These are phyloP conservation scores for Malacoctenus gilli DNA, from an alignment of 2,797 vertebrate species.

Conservation along the genomic window DNA sequence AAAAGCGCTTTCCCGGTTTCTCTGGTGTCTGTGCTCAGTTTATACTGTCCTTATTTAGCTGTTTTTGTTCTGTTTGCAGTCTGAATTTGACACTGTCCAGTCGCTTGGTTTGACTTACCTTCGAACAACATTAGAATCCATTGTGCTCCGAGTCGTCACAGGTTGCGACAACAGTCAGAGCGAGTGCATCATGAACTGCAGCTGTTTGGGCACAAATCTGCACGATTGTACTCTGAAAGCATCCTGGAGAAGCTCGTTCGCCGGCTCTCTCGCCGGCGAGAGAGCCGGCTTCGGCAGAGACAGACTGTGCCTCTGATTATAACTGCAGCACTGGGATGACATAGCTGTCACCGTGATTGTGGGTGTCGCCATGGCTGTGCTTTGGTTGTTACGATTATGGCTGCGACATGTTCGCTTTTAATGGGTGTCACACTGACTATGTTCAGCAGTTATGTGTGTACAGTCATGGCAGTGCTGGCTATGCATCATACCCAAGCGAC, in stretches of 20 bases:
- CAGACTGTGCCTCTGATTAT: not conserved
- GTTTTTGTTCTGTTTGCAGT: too few species aligned
- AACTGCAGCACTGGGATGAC: not conserved
- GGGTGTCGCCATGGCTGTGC: not conserved
- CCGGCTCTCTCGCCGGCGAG: not conserved
- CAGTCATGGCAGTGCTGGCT: not conserved
- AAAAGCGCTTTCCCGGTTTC: too few species aligned
- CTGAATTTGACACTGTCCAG: too few species aligned
- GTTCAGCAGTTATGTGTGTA: not conserved
- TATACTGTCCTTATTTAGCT: too few species aligned
- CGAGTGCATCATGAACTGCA: not conserved
- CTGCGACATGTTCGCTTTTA: slow-evolving; percentile 1
- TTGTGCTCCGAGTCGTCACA: too few species aligned
- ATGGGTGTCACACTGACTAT: not conserved
- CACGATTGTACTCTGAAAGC: not conserved
- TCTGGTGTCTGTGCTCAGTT: too few species aligned
- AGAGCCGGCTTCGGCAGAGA: not conserved
- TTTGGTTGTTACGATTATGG: slow-evolving; percentile 1
- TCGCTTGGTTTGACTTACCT: not conserved
- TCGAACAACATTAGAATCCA: not conserved
- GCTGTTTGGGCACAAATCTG: not conserved
- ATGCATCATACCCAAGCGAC: not conserved
- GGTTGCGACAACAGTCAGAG: not conserved
- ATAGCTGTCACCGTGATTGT: not conserved
- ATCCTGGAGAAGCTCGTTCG: not conserved